Evolutionary conservation across 1,140 invertebrate species (phyloP).

Genomic region (Eupeodes corollae): DNA sequence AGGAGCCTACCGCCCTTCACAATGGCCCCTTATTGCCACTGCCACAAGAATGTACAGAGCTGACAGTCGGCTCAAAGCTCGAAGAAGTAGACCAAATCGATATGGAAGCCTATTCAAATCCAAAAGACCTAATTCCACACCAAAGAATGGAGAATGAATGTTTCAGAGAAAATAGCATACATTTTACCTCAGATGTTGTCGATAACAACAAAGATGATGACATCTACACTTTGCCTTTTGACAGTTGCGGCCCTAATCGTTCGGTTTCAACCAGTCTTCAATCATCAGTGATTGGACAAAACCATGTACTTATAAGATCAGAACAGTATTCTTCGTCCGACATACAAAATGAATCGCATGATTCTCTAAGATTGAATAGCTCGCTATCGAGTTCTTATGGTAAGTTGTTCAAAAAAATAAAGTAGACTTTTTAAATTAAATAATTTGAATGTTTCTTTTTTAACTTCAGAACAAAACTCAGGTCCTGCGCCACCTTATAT

Average conservation of each 20-base stretch:
- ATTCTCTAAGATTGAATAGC: slow-evolving; percentile 25
- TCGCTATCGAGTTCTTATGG: slow-evolving; percentile 32
- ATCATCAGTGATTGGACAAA: no score
- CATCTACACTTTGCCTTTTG: slow-evolving; percentile 33
- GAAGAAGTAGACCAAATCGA: slow-evolving; percentile 15
- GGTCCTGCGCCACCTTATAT: slow-evolving; percentile 56
- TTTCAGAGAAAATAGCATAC: slow-evolving; percentile 1
- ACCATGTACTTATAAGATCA: no score
- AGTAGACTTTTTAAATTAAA: not conserved
- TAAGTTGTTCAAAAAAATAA: slow-evolving; percentile 24
- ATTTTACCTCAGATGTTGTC: not conserved
- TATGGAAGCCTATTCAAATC: slow-evolving; percentile 36
- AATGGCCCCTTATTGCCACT: slow-evolving; percentile 23
- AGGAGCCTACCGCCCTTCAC: slow-evolving; percentile 31
- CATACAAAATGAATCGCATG: not conserved
- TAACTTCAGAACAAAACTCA: slow-evolving; percentile 41
- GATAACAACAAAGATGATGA: slow-evolving; percentile 19
- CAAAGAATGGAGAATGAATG: slow-evolving; percentile 16
- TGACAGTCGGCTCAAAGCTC: not conserved
- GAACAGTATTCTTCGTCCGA: no score
- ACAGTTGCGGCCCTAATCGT: slow-evolving; percentile 22
- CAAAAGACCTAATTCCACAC: slow-evolving; percentile 26
- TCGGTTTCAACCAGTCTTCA: not conserved
- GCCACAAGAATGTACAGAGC: slow-evolving; percentile 25
- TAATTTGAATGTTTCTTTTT: slow-evolving; percentile 6